These are phyloP conservation scores for Hippocampus kuda DNA, from an alignment of 2,797 vertebrate species.

Conservation along the genomic window DNA sequence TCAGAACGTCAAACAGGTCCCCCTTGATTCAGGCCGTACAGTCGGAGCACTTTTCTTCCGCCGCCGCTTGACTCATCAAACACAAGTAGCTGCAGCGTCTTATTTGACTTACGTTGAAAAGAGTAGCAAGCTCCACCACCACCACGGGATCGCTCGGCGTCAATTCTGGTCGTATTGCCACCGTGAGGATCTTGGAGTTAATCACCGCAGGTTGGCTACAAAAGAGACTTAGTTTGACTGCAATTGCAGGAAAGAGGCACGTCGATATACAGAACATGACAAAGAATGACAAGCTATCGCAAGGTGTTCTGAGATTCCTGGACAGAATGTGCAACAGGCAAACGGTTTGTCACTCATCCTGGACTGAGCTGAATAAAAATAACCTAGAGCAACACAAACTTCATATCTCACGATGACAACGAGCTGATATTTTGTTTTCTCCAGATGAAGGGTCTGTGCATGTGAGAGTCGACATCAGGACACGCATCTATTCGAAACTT, in stretches of 20 bases:
- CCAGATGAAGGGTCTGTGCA: slow-evolving; percentile 8
- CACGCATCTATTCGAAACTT: slow-evolving; percentile 7
- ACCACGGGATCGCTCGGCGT: slow-evolving; percentile 85
- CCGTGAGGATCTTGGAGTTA: slow-evolving; percentile 88
- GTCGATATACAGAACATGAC: not conserved
- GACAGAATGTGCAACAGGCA: not conserved
- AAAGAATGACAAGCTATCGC: slow-evolving; percentile 5
- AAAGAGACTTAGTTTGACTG: slow-evolving; percentile 3
- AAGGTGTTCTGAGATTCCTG: slow-evolving; percentile 1
- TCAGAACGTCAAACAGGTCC: slow-evolving; percentile 45
- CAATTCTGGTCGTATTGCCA: slow-evolving; percentile 86
- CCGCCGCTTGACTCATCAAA: slow-evolving; percentile 36
- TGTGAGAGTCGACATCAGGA: slow-evolving; percentile 26
- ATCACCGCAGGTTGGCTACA: slow-evolving; percentile 78
- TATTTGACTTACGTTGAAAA: slow-evolving; percentile 73
- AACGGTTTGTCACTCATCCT: not conserved
- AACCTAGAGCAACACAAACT: slow-evolving; percentile 27
- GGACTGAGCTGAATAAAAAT: slow-evolving; percentile 58
- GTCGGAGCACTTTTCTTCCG: slow-evolving; percentile 20
- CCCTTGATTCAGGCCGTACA: slow-evolving; percentile 40
- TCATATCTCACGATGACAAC: slow-evolving; percentile 32
- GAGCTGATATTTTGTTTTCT: slow-evolving; percentile 20
- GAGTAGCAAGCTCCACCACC: slow-evolving; percentile 83
- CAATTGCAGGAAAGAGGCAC: not conserved
- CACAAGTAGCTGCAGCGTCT: slow-evolving; percentile 29